phyloP scores from a whole-genome alignment of 1,140 invertebrate species.

The Solenopsis invicta region DNA sequence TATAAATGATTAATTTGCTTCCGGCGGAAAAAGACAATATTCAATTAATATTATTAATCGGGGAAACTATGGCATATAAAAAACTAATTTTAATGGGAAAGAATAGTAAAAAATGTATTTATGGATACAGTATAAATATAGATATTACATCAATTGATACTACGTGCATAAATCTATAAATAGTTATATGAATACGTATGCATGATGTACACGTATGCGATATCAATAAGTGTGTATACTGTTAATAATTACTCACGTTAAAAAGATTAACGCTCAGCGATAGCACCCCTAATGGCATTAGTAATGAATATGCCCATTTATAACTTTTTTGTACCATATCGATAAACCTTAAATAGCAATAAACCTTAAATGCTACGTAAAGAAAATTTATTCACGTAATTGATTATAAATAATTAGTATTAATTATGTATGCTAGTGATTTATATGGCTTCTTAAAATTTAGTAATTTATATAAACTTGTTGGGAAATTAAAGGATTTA shows the following conservation, averaged over 20 bases:
- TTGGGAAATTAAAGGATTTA: neutral
- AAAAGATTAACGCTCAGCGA: conserved; percentile 48
- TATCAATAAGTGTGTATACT: neutral
- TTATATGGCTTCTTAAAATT: conserved; percentile 3
- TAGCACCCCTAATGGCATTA: neutral
- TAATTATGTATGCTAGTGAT: neutral
- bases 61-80: conserved; percentile 18
- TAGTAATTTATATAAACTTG: neutral
- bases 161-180: too few species aligned
- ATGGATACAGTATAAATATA: neutral
- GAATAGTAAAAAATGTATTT: neutral
- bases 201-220: too few species aligned
- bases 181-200: too few species aligned
- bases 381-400: neutral
- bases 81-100: neutral
- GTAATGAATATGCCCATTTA: neutral
- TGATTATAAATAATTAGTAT: neutral
- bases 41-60: neutral
- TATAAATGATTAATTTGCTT: neutral
- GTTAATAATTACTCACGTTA: conserved; percentile 30
- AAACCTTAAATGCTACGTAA: neutral
- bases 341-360: conserved; percentile 40
- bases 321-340: neutral
- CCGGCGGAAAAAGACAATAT: neutral
- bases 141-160: too few species aligned